Evolutionary conservation across 2,888 invertebrate species (phyloP), one percentile per base, ranked within the genome.

Genomic region (Agrilus mali): DNA sequence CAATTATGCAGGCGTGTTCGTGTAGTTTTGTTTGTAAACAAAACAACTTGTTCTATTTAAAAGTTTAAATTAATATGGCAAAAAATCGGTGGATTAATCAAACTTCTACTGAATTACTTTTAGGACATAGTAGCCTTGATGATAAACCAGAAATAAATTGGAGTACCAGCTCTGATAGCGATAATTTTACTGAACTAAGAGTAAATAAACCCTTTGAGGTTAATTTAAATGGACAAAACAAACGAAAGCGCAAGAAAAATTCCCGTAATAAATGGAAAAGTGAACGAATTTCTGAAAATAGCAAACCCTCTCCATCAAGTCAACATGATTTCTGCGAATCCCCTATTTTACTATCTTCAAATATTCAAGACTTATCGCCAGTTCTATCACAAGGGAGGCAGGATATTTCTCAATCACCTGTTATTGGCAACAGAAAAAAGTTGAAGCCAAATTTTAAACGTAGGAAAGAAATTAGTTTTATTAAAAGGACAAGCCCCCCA

Each of bases 111-210:
- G 44, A 50, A 22, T 43, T 45, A 14, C 43, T 27, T 27, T 42
- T 27, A 37, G 46, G 47, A 46, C 33, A 13, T 12, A 41, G 38
- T 17, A 47, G 20, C 16, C 47, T 41, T 8, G 43, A 45, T 33
- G 38, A 38, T 3, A 44, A 47, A 22, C 33, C 41, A 8, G 42
- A 54, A 40, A 56, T 56, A 42, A 53, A 55, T 6, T 58, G 56
- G 55, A 54, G 51, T 45, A 54, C 55, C 2, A 53, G 50, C 36
- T 49, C 53, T 4, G 56, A 57, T 12, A 40, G 40, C 3, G 55
- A 53, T 16, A 10, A 40, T 7, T 16, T 2, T 10, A 13, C 14
- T 10, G 17, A 33, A 34, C 13, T n/a, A 32, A 36, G 22, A 14
- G 17, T 16, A n/a, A 33, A 13, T 3, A 43, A 43, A n/a, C 36